Evolutionary conservation across 92 coral and sea anemone genomes (phyloP), one percentile per base, ranked within the genome.

Genomic region (Bergia puertoricense): DNA sequence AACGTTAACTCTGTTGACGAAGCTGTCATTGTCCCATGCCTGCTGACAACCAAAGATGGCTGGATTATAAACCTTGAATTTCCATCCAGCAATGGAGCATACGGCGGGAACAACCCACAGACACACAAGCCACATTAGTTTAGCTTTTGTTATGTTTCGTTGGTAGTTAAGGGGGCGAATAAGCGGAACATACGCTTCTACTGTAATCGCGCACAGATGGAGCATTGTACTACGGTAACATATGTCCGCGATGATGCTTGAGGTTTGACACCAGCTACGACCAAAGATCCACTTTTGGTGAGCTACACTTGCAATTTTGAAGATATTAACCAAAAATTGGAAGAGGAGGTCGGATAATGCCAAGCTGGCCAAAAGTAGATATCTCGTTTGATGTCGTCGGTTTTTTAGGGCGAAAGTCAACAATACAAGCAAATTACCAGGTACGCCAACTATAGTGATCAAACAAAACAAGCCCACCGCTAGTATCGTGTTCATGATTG

Each of bases 341-440:
- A 80, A 80, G 46, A 80, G 85, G 15, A 80, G 13, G 50, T 80
- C 85, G 44, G 85, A 80, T n/a, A 80, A 54, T 57, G 85, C 85
- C 23, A 80, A 62, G 85, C 85, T 80, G 11, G 85, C 46, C 48
- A 80, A 57, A 20, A 80, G 41, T 30, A 80, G 13, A 41, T 80
- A 80, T 57, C 85, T 80, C 30, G 71, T 40, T 15, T 38, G 10
- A 42, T 30, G 85, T 1, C 57, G 85, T 37, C 85, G 85, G 13
- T 80, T 80, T 40, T 62, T 54, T 13, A 80, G 85, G 72, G 57
- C 6, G 43, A 54, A 39, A 57, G 71, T 50, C 9, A 80, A 39
- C 43, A 80, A 30, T 1, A 80, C 85, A 8, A 80, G 72, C 1
- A 59, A 80, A 56, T 80, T 81, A 2, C 85, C 85, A 16, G 85